Conservation (phyloP, 2,113 vertebrate species). For the Typhlomys cinereus region DNA sequence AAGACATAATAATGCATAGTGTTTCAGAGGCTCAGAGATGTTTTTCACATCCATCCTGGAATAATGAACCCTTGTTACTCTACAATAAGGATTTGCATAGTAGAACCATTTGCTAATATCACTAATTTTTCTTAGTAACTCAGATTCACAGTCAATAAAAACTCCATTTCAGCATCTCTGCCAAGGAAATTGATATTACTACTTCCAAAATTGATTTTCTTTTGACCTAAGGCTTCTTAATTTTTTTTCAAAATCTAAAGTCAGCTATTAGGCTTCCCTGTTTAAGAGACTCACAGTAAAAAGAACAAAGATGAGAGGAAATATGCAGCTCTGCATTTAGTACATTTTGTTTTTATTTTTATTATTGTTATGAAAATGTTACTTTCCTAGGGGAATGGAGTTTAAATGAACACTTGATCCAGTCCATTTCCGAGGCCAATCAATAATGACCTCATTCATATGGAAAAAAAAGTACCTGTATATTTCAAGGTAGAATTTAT, state of each 20-base stretch:
- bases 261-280: slow-evolving; percentile 56
- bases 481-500: slow-evolving; percentile 75
- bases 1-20: slow-evolving; percentile 10
- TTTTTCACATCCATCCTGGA: slow-evolving; percentile 41
- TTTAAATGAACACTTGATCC: slow-evolving; percentile 66
- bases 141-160: slow-evolving; percentile 73
- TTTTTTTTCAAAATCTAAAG: slow-evolving; percentile 38
- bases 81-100: slow-evolving; percentile 53
- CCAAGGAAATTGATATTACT: slow-evolving; percentile 76
- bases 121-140: slow-evolving; percentile 74
- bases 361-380: slow-evolving; percentile 74
- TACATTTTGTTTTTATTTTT: slow-evolving; percentile 71
- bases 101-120: slow-evolving; percentile 68
- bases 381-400: slow-evolving; percentile 65
- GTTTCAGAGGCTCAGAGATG: slow-evolving; percentile 33
- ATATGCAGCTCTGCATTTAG: slow-evolving; percentile 53
- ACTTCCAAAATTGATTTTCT: slow-evolving; percentile 75
- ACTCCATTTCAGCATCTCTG: slow-evolving; percentile 69
- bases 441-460: slow-evolving; percentile 74
- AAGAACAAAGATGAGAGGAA: slow-evolving; percentile 49
- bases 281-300: slow-evolving; percentile 64
- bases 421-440: slow-evolving; percentile 74
- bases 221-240: slow-evolving; percentile 62
- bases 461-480: slow-evolving; percentile 70
- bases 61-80: slow-evolving; percentile 1